phyloP scores from a whole-genome alignment of 2,113 vertebrate species.

The Gnathonemus longibarbis region DNA sequence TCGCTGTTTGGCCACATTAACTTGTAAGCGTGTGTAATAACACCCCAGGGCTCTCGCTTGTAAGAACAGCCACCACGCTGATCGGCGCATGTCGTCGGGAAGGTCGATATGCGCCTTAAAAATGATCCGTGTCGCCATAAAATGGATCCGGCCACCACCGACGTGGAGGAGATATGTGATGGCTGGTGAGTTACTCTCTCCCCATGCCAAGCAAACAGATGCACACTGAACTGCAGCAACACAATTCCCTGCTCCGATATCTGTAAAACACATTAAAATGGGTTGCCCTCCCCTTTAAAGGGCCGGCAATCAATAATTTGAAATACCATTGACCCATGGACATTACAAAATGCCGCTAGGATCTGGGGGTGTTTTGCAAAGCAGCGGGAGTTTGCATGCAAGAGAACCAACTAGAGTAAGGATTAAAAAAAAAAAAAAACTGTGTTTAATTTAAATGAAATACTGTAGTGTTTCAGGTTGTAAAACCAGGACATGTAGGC shows the following conservation, averaged over 20 bases:
- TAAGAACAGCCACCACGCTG: not conserved
- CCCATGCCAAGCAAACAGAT: not conserved
- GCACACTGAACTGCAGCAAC: not conserved
- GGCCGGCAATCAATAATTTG: constrained; percentile 6
- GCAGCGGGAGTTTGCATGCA: constrained; percentile 6
- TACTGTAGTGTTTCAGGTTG: constrained; percentile 16
- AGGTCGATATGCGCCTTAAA: not conserved
- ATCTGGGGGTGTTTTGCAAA: not conserved
- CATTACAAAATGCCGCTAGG: not conserved
- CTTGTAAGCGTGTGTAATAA: not conserved
- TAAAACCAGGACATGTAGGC: constrained; percentile 11
- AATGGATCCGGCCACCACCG: not conserved
- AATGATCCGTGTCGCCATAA: not conserved
- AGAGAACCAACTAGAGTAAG: not conserved
- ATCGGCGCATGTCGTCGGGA: not conserved
- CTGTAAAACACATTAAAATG: constrained; percentile 7
- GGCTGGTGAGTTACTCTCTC: not conserved
- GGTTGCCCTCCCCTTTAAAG: constrained; percentile 6
- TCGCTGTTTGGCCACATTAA: not conserved
- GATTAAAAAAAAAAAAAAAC: constrained; percentile 9
- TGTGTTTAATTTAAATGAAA: constrained; percentile 18
- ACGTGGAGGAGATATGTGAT: not conserved
- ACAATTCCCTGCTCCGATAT: not conserved
- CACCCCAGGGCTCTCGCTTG: not conserved
- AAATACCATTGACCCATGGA: constrained; percentile 9